Evolutionary conservation across 2,888 invertebrate species (phyloP).

Genomic region (Drosophila tanythrix): DNA sequence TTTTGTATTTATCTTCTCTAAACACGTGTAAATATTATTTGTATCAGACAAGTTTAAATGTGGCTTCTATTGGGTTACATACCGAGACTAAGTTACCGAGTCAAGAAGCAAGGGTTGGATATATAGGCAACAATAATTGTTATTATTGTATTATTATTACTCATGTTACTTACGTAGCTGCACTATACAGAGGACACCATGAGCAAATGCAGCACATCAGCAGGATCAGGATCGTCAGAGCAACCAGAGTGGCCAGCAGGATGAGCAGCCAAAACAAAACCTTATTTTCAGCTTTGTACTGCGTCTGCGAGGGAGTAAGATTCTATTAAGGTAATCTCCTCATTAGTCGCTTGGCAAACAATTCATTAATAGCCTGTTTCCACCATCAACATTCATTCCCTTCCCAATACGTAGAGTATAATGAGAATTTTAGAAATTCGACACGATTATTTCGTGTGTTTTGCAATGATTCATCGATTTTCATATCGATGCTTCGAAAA

Average conservation of each 20-base stretch:
- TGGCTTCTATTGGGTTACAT: slow-evolving; percentile 15
- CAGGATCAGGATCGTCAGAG: slow-evolving; percentile 89
- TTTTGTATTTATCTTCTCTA: slow-evolving; percentile 11
- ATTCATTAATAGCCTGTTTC: neutral
- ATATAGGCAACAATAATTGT: neutral
- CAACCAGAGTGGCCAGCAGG: slow-evolving; percentile 90
- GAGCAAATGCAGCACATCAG: slow-evolving; percentile 94
- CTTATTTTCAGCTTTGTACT: slow-evolving; percentile 90
- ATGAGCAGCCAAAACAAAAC: slow-evolving; percentile 92
- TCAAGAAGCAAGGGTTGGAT: slow-evolving; percentile 43
- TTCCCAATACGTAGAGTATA: neutral
- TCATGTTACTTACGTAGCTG: slow-evolving; percentile 87
- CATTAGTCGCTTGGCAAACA: neutral
- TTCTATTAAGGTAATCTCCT: slow-evolving; percentile 55
- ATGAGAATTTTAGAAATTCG: neutral
- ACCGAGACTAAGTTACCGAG: slow-evolving; percentile 58
- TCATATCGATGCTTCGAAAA: neutral
- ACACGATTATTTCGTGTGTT: too few relatives aligned
- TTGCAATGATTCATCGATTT: neutral
- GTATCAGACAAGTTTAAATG: neutral
- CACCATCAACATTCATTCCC: neutral
- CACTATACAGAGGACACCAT: slow-evolving; percentile 93
- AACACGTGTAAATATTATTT: slow-evolving; percentile 1
- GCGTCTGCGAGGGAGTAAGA: slow-evolving; percentile 86
- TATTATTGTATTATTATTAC: neutral